A percentile compares a stretch with the other conserved stretches of the same genome.
phyloP scores from a whole-genome alignment of 1,140 invertebrate species.

The Lucilia sericata region DNA sequence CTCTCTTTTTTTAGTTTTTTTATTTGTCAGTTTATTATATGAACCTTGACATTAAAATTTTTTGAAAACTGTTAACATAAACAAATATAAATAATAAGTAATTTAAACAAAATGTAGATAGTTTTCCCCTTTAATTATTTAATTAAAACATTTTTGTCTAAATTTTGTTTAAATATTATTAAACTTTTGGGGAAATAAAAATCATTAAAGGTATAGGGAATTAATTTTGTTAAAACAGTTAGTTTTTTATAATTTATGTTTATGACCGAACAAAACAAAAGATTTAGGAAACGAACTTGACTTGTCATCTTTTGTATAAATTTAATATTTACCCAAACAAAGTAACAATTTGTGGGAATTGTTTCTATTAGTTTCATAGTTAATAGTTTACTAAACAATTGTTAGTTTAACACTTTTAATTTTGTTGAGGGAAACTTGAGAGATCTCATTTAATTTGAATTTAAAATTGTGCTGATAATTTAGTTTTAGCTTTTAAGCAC shows the following conservation, averaged over 20 bases:
- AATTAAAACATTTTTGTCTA: not conserved
- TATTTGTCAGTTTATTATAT: not conserved
- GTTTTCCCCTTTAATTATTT: not conserved
- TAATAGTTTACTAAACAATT: too few species aligned
- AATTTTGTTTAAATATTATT: not conserved
- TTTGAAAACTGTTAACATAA: not conserved
- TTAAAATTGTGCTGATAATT: too few species aligned
- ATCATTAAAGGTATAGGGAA: not conserved
- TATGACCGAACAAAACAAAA: constrained; percentile 1
- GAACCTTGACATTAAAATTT: not conserved
- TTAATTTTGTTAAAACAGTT: not conserved
- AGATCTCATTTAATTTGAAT: too few species aligned
- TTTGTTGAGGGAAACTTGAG: too few species aligned
- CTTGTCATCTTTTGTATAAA: not conserved
- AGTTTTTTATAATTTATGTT: not conserved
- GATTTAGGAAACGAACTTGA: constrained; percentile 17
- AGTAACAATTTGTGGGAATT: not conserved
- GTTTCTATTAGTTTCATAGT: too few species aligned
- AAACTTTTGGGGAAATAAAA: not conserved
- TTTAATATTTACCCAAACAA: not conserved
- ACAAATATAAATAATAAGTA: not conserved
- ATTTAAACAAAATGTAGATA: not conserved
- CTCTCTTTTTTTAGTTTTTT: not conserved
- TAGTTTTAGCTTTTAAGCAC: too few species aligned
- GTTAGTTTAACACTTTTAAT: not conserved